phyloP scores from a whole-genome alignment of 2,797 vertebrate species.

The Otolemur crassicaudatus region DNA sequence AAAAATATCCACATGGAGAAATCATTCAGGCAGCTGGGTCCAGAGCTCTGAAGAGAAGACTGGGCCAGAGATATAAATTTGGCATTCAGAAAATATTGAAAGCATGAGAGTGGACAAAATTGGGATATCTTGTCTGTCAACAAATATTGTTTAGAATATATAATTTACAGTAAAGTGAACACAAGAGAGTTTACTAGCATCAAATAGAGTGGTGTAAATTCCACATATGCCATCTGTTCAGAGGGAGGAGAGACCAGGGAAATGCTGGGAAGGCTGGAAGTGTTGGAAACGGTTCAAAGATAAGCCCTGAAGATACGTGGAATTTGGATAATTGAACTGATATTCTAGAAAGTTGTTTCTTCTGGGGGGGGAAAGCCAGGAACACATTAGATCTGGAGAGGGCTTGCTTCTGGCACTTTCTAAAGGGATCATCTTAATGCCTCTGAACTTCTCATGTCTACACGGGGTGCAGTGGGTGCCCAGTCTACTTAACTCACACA shows the following conservation, averaged over 20 bases:
- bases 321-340: neutral
- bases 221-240: neutral
- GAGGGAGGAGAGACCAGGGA: neutral
- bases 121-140: neutral
- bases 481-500: neutral
- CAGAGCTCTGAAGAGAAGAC: conserved; percentile 10
- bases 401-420: neutral
- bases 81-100: conserved; percentile 7
- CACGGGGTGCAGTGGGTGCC: neutral
- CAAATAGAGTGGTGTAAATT: neutral
- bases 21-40: neutral
- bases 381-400: neutral
- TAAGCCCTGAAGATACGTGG: neutral
- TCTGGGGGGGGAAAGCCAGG: neutral
- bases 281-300: neutral
- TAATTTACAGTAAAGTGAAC: conserved; percentile 41
- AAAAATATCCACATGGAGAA: neutral
- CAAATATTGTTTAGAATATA: conserved; percentile 26
- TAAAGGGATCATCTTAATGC: neutral
- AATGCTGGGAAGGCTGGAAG: neutral
- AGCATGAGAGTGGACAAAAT: neutral
- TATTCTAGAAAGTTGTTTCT: neutral
- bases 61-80: conserved; percentile 36
- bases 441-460: neutral
- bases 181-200: neutral